phyloP scores from a whole-genome alignment of 2,797 vertebrate genomes.

The Sebastes jordani region DNA sequence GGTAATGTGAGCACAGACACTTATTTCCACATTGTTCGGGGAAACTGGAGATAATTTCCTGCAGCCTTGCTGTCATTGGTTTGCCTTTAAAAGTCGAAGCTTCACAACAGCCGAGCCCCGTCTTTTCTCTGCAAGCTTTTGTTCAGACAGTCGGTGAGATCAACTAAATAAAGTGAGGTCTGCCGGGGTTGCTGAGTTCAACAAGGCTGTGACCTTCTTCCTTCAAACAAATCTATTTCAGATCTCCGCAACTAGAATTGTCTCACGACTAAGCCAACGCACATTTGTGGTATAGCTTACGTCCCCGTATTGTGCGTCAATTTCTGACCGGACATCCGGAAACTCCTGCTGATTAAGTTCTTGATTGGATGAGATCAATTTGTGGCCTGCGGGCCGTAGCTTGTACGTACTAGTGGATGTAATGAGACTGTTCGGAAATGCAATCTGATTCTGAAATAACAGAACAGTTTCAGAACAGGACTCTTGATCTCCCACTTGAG shows the following conservation, averaged over 20 bases:
- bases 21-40: background rate
- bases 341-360: background rate
- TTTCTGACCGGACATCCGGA: background rate
- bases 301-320: background rate
- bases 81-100: background rate
- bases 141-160: background rate
- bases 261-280: background rate
- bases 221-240: background rate
- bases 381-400: background rate
- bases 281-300: background rate
- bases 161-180: background rate
- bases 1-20: background rate
- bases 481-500: background rate
- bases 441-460: background rate
- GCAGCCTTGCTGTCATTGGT: background rate
- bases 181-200: background rate
- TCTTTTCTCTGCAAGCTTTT: background rate
- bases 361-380: background rate
- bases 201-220: background rate
- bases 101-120: background rate
- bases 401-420: background rate
- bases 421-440: background rate
- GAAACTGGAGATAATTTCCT: background rate
- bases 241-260: background rate
- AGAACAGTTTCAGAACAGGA: background rate